These are phyloP conservation scores for Verasper variegatus DNA, from an alignment of 2,113 vertebrate genomes.

Conservation along the genomic window DNA sequence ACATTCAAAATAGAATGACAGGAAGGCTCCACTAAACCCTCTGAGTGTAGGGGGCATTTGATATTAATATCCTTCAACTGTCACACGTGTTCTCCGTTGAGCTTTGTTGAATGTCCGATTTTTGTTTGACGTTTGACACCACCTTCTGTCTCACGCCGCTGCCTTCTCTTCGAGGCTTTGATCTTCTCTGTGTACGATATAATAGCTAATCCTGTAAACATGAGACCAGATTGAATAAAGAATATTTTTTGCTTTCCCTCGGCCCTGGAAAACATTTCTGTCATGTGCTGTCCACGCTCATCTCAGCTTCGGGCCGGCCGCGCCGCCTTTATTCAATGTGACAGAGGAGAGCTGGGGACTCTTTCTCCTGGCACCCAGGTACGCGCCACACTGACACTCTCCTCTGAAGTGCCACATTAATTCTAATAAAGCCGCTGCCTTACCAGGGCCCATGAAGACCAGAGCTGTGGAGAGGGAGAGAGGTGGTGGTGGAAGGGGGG, in stretches of 20 bases:
- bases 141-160: conserved; percentile 31
- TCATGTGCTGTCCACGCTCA: conserved; percentile 82
- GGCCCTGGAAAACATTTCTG: conserved; percentile 78
- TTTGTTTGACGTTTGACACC: conserved; percentile 36
- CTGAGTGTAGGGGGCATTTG: conserved; percentile 22
- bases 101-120: conserved; percentile 29
- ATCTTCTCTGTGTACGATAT: conserved; percentile 65
- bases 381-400: conserved; percentile 77
- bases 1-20: conserved; percentile 51
- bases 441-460: conserved; percentile 77
- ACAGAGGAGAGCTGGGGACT: conserved; percentile 84
- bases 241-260: conserved; percentile 77
- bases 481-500: conserved; percentile 19
- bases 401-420: conserved; percentile 85
- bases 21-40: conserved; percentile 23
- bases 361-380: conserved; percentile 81
- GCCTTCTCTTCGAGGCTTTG: conserved; percentile 44
- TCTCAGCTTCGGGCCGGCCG: conserved; percentile 68
- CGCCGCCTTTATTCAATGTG: conserved; percentile 81
- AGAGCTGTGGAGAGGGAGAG: conserved; percentile 44
- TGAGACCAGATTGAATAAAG: conserved; percentile 81
- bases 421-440: conserved; percentile 85
- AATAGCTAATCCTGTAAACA: conserved; percentile 79
- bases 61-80: conserved; percentile 44
- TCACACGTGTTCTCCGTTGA: conserved; percentile 21